A percentile compares a stretch with the other conserved stretches of the same genome.
Evolutionary conservation across 1,140 invertebrate genomes (phyloP).

Genomic region (Drosophila busckii): DNA sequence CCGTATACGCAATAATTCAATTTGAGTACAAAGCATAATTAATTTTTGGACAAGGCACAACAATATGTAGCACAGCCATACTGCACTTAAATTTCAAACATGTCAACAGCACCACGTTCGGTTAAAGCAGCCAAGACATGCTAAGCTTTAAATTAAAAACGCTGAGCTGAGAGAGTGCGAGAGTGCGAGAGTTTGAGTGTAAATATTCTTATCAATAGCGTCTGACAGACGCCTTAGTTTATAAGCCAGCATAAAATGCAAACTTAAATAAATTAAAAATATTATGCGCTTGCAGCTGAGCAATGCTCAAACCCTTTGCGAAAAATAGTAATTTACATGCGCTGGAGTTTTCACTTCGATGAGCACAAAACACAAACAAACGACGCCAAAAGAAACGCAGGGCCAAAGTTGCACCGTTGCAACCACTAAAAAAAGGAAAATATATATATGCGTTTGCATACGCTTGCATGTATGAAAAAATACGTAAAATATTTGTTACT

Average conservation of each 20-base stretch:
- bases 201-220: conserved; percentile 9
- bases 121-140: too few relatives aligned
- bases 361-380: conserved; percentile 43
- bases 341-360: conserved; percentile 51
- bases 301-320: conserved; percentile 3
- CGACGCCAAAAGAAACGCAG: conserved; percentile 3
- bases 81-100: not conserved
- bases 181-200: not conserved
- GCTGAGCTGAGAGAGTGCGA: too few relatives aligned
- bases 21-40: conserved; percentile 36
- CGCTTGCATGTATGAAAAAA: too few relatives aligned
- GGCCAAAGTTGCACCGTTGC: conserved; percentile 23
- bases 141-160: too few relatives aligned
- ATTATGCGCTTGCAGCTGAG: not conserved
- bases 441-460: conserved; percentile 49
- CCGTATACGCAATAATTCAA: conserved; percentile 53
- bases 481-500: too few relatives aligned
- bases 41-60: conserved; percentile 7
- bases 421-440: conserved; percentile 8
- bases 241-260: conserved; percentile 6
- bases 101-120: conserved; percentile 1
- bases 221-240: conserved; percentile 1
- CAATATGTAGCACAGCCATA: not conserved
- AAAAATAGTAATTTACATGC: conserved; percentile 55
- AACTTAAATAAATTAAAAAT: conserved; percentile 34